phyloP scores from a whole-genome alignment of 2,113 vertebrate species.

The Abramis brama region DNA sequence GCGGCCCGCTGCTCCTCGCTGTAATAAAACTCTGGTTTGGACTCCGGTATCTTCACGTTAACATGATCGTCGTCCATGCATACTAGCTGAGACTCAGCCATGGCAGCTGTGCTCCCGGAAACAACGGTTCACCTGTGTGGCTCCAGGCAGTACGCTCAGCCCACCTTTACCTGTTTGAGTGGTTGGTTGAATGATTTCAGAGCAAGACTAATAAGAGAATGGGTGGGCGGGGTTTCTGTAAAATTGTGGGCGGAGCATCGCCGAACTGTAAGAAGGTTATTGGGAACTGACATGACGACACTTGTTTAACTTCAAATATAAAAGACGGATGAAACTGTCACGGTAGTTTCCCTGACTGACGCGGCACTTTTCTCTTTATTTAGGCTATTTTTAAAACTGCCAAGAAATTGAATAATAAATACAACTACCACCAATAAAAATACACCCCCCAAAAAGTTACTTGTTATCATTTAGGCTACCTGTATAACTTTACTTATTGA shows the following conservation, averaged over 20 bases:
- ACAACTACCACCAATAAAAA: not conserved
- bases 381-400: not conserved
- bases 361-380: not conserved
- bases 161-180: constrained; percentile 54
- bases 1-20: constrained; percentile 91
- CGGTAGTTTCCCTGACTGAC: constrained; percentile 6
- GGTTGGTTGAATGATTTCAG: not conserved
- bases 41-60: constrained; percentile 85
- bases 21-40: constrained; percentile 89
- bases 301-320: constrained; percentile 19
- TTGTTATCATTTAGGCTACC: not conserved
- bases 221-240: not conserved
- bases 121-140: constrained; percentile 8
- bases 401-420: not conserved
- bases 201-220: not conserved
- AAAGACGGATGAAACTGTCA: not conserved
- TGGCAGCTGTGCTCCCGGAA: constrained; percentile 59
- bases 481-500: not conserved
- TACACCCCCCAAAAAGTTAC: not conserved
- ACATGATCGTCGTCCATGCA: constrained; percentile 89
- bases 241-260: not conserved
- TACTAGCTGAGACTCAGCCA: constrained; percentile 91
- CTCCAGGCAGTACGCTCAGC: not conserved
- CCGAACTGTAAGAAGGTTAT: not conserved
- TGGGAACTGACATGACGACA: not conserved